Base-by-base conservation (phyloP, 2,888 invertebrate species). In the Trichogramma evanescens region DNA sequence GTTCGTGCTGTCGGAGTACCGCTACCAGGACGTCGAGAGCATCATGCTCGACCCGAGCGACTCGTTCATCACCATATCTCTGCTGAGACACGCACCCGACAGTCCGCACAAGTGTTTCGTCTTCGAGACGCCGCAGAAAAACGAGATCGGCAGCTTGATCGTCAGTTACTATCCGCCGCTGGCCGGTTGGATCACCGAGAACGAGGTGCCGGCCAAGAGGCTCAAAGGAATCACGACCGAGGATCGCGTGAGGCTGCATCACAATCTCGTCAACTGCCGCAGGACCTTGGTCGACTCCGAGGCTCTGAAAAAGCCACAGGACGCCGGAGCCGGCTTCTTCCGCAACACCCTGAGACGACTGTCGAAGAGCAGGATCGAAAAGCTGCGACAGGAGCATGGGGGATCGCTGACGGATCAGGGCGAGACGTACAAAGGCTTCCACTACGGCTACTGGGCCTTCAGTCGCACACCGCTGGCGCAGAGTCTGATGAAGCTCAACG, bases 31-130 rank as follows among this genome's bases (percentile, higher is more conserved):
- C 74, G 89, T 96, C 53, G 95, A 96, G 71, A 91, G 93, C 8
- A 87, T 96, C 62, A 86, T 92, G 77, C 81, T 95, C 68, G 95
- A 95, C 76, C 93, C 94, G 0, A 93, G 92, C 68, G 95, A 96
- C 77, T 89, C 90, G 72, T 93, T 95, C 66, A 87, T 96, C 50
- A 95, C 95, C 0, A 87, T 96, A 68, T 93, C 93, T 60, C 80
- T 96, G 54, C 86, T 91, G 66, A 85, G 92, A 63, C 81, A 82
- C 66, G 80, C 83, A 66, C 86, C 86, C 51, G 89, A 78, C 76
- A 87, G 84, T 61, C 82, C 82, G 60, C 88, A 89, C 73, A 91
- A 92, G 71, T 95, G 94, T 79, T 95, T 94, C 77, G 95, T 95
- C 13, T 91, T 96, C 71, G 95, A 95, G 77, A 94, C 94, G 0